Percentiles rank a stretch among this genome's conserved stretches.
These are phyloP conservation scores for Sturnus vulgaris DNA, from an alignment of 2,113 vertebrate genomes.

Conservation along the genomic window DNA sequence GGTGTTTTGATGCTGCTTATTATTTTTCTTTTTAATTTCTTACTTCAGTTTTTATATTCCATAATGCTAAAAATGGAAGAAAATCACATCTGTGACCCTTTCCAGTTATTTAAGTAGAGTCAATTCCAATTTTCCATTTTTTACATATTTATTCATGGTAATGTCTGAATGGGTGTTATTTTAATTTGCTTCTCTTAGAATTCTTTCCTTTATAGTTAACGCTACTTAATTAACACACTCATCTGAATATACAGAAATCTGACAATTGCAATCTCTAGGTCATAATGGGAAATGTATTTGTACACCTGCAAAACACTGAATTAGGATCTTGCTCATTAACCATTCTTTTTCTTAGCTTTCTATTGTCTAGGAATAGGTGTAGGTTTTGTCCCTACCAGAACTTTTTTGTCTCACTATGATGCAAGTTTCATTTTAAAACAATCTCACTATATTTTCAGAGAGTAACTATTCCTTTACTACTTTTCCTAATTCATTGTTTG, in stretches of 20 bases:
- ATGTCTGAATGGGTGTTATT: neutral
- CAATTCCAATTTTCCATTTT: neutral
- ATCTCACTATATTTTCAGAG: neutral
- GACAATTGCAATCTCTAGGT: neutral
- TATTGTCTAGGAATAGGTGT: neutral
- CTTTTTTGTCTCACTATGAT: neutral
- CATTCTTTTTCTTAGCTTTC: neutral
- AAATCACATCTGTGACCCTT: neutral
- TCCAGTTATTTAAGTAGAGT: neutral
- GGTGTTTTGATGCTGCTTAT: neutral
- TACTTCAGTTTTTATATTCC: neutral
- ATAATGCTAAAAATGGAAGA: neutral
- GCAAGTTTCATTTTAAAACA: neutral
- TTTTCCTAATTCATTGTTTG: neutral
- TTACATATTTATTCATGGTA: neutral
- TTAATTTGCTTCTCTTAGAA: neutral
- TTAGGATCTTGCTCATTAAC: neutral
- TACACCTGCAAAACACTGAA: neutral
- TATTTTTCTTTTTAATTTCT: neutral
- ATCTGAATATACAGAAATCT: neutral
- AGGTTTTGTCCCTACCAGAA: neutral
- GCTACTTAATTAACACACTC: neutral
- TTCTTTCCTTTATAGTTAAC: neutral
- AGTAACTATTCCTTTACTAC: neutral
- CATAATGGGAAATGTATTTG: neutral